These are phyloP conservation scores for Andricus curvator DNA, from an alignment of 2,888 invertebrate genomes.

Conservation along the genomic window DNA sequence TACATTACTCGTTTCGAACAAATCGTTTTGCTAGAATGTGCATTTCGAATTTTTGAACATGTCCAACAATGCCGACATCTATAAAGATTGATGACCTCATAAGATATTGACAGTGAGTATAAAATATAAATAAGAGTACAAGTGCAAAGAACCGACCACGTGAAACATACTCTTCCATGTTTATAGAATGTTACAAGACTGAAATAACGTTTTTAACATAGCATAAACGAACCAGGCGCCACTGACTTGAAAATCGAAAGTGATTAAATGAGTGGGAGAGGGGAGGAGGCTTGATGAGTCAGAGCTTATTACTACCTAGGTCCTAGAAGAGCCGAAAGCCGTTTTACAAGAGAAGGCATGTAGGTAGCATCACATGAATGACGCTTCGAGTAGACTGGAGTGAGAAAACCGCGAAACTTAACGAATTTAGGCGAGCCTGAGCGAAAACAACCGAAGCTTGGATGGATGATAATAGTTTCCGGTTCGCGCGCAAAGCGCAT, in stretches of 20 bases:
- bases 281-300: conserved; percentile 24
- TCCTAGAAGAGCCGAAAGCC: conserved; percentile 7
- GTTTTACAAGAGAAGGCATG: conserved; percentile 11
- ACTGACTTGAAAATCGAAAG: conserved; percentile 34
- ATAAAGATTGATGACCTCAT: background rate
- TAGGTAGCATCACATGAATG: conserved; percentile 24
- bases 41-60: no score
- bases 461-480: conserved; percentile 11
- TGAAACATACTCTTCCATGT: background rate
- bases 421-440: conserved; percentile 43
- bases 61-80: no score
- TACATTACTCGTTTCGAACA: no score
- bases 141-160: background rate
- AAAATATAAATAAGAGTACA: background rate
- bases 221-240: conserved; percentile 24
- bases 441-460: conserved; percentile 48
- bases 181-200: background rate
- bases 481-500: background rate
- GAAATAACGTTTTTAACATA: background rate
- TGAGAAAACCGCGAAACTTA: conserved; percentile 51
- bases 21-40: no score
- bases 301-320: conserved; percentile 17
- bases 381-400: conserved; percentile 39
- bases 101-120: background rate
- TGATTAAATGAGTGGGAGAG: conserved; percentile 3